Evolutionary conservation across 2,113 vertebrate genomes (phyloP).

Genomic region (Osmerus mordax): DNA sequence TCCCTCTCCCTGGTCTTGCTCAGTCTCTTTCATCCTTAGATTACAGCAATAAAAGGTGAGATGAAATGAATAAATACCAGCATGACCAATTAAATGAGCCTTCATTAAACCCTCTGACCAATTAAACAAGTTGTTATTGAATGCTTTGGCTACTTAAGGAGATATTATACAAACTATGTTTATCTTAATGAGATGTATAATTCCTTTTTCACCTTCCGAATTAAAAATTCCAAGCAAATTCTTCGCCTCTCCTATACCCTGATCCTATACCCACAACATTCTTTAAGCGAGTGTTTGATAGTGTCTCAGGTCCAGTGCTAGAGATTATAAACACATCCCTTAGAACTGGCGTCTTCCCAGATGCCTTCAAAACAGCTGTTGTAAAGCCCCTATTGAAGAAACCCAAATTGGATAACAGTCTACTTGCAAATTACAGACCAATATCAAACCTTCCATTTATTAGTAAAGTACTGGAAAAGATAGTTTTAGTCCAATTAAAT

Average conservation of each 20-base stretch:
- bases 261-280: too few relatives aligned
- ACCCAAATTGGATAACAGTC: too few relatives aligned
- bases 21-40: slow-evolving; percentile 10
- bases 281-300: too few relatives aligned
- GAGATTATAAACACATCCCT: too few relatives aligned
- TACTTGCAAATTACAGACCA: too few relatives aligned
- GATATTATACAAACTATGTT: slow-evolving; percentile 29
- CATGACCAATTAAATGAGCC: slow-evolving; percentile 36
- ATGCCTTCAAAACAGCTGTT: too few relatives aligned
- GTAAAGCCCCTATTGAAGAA: too few relatives aligned
- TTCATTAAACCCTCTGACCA: slow-evolving; percentile 31
- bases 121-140: slow-evolving; percentile 40
- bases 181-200: slow-evolving; percentile 38
- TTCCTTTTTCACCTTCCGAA: slow-evolving; percentile 21
- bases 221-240: slow-evolving; percentile 16
- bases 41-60: slow-evolving; percentile 8
- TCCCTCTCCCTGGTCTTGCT: slow-evolving; percentile 10
- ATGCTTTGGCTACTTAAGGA: not conserved
- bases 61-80: slow-evolving; percentile 22
- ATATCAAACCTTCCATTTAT: too few relatives aligned
- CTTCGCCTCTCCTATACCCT: not conserved
- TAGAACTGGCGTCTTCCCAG: too few relatives aligned
- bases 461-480: too few relatives aligned
- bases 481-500: too few relatives aligned
- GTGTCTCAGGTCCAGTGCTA: too few relatives aligned